phyloP scores from a whole-genome alignment of 1,140 invertebrate genomes.

The Caenorhabditis brenneri region DNA sequence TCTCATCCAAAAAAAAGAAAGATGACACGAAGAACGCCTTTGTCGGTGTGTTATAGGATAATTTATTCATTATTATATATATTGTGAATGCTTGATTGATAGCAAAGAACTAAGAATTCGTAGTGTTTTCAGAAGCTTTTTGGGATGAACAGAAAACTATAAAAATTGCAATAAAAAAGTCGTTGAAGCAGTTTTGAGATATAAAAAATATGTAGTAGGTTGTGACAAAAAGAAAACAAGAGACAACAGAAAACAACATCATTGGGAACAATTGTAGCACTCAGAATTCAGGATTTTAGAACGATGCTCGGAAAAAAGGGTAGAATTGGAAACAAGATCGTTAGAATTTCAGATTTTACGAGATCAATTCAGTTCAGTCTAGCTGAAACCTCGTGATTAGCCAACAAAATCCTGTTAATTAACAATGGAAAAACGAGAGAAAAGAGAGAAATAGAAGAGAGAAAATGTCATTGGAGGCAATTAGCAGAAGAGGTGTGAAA shows the following conservation, averaged over 20 bases:
- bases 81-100: neutral
- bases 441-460: neutral
- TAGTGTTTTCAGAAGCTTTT: neutral
- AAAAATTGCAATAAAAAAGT: neutral
- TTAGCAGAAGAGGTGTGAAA: neutral
- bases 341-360: neutral
- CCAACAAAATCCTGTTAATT: neutral
- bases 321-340: neutral
- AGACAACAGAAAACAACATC: slow-evolving; percentile 3
- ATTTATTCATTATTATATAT: slow-evolving; percentile 38
- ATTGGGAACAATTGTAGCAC: neutral
- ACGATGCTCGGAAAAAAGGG: too few species aligned
- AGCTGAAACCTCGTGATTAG: neutral
- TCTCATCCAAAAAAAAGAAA: neutral
- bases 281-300: too few species aligned
- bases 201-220: neutral
- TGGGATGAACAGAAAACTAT: neutral
- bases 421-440: neutral
- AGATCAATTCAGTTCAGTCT: neutral
- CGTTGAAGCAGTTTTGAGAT: neutral
- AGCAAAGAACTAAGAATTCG: neutral
- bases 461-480: neutral
- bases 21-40: slow-evolving; percentile 1
- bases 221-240: neutral
- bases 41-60: neutral